Percentiles rank a stretch among this genome's conserved stretches.
Evolutionary conservation across 92 coral and sea anemone species (phyloP).

Genomic region (Palythoa grandiflora): DNA sequence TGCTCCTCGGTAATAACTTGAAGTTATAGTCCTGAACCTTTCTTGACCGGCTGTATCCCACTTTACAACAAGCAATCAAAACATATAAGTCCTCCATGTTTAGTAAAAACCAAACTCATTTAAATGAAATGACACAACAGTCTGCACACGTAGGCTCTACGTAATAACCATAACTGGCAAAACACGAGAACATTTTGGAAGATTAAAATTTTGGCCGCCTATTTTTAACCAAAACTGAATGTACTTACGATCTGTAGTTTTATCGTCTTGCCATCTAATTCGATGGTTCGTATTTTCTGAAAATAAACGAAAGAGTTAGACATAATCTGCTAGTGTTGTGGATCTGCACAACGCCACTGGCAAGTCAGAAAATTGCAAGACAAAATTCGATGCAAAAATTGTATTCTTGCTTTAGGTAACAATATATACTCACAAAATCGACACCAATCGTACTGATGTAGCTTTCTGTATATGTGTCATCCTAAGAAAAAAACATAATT

Average conservation of each 20-base stretch:
- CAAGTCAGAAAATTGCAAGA: slow-evolving; percentile 7
- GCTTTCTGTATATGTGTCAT: slow-evolving; percentile 99
- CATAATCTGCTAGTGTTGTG: background rate
- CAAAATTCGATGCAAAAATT: slow-evolving; percentile 36
- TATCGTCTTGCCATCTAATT: slow-evolving; percentile 98
- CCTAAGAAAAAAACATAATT: slow-evolving; percentile 66
- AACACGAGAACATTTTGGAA: background rate
- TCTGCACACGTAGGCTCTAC: slow-evolving; percentile 33
- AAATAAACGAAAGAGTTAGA: slow-evolving; percentile 26
- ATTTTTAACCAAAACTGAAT: background rate
- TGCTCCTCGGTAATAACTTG: slow-evolving; percentile 98
- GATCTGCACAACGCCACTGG: slow-evolving; percentile 3
- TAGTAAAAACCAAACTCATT: slow-evolving; percentile 44
- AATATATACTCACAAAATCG: slow-evolving; percentile 91
- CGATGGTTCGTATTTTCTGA: slow-evolving; percentile 99
- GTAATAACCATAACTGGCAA: slow-evolving; percentile 33
- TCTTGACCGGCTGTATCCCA: slow-evolving; percentile 99
- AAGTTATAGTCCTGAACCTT: slow-evolving; percentile 95
- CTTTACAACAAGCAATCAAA: slow-evolving; percentile 58
- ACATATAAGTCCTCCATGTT: slow-evolving; percentile 44
- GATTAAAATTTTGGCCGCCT: background rate
- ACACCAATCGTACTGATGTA: slow-evolving; percentile 99
- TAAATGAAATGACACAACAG: slow-evolving; percentile 43
- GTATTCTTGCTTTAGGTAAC: slow-evolving; percentile 1
- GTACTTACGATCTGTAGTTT: slow-evolving; percentile 98